Evolutionary conservation across 2,113 vertebrate genomes (phyloP), one percentile per base, ranked within the genome.

Genomic region (Capra hircus): DNA sequence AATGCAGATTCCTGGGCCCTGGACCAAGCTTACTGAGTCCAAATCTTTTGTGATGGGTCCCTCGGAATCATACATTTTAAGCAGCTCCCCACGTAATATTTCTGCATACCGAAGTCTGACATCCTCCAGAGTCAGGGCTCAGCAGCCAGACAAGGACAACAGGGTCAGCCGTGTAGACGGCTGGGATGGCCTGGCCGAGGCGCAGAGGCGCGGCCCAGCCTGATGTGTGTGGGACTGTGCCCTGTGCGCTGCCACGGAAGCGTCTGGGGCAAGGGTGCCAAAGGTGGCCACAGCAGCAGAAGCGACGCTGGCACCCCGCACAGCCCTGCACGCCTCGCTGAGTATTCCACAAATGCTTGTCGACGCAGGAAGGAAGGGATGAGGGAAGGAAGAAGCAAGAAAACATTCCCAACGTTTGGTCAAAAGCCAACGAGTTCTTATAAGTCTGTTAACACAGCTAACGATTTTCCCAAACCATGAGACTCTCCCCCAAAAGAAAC

Each of bases 371-470:
- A 88, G 43, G 36, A 25, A 45, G 78, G 60, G 8, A 27, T 16
- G 55, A 71, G 48, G 36, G 23, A 45, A 74, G 21, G 23, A 77
- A 81, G 16, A 93, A 90, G 21, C 71, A 96, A 81, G 57, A 59
- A 94, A 89, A 60, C 40, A 97, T 40, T 91, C 86, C 67, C 67
- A 88, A 77, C 89, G 67, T 90, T 93, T 77, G 83, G 80, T 62
- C 50, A 92, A 96, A 88, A 94, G 71, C 67, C 96, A 96, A 53
- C 0, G 4, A 33, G 27, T 86, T 80, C 81, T 83, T 57, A 1
- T 55, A 62, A 62, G 40, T 82, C 91, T 88, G 33, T 28, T 62
- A 84, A 77, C 19, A 82, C 6, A 91, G 71, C 50, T 52, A 53
- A 67, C 50, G 27, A 50, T 80, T 83, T 52, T 83, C 17, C 77